phyloP scores from a whole-genome alignment of 2,888 invertebrate species.

The Perizoma affinitatum region DNA sequence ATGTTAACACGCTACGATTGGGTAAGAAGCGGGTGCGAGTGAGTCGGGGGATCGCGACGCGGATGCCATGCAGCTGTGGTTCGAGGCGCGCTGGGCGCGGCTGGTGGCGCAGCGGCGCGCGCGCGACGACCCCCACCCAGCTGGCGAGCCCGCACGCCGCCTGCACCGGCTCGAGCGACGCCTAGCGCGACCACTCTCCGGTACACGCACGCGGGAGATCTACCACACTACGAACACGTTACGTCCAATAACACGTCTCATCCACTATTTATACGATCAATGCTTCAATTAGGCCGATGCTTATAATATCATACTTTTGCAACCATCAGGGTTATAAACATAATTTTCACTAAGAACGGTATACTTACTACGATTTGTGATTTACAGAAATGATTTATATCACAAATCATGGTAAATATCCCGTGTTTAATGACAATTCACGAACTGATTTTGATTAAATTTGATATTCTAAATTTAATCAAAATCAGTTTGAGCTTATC shows the following conservation, averaged over 20 bases:
- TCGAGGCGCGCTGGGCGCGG: slow-evolving; percentile 74
- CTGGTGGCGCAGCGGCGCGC: slow-evolving; percentile 66
- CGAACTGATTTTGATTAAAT: too few relatives aligned
- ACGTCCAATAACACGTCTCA: not conserved
- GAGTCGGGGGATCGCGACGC: slow-evolving; percentile 71
- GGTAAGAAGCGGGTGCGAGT: slow-evolving; percentile 20
- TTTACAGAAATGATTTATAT: too few relatives aligned
- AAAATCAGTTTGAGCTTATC: too few relatives aligned
- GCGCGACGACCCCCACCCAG: slow-evolving; percentile 45
- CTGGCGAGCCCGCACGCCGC: slow-evolving; percentile 51
- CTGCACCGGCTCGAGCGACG: slow-evolving; percentile 61
- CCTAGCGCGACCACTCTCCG: slow-evolving; percentile 62
- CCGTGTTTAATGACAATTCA: too few relatives aligned
- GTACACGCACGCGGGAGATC: slow-evolving; percentile 38
- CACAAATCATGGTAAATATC: too few relatives aligned
- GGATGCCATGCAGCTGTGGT: slow-evolving; percentile 77
- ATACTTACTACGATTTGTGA: too few relatives aligned
- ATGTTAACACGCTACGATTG: slow-evolving; percentile 1
- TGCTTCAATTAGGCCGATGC: not conserved
- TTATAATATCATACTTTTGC: too few relatives aligned
- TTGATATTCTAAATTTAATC: too few relatives aligned
- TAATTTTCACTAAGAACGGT: too few relatives aligned
- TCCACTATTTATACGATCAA: slow-evolving; percentile 3
- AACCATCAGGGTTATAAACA: too few relatives aligned
- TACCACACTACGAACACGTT: slow-evolving; percentile 21